Conservation (phyloP, 1,140 invertebrate genomes). For the Asobara japonica region DNA sequence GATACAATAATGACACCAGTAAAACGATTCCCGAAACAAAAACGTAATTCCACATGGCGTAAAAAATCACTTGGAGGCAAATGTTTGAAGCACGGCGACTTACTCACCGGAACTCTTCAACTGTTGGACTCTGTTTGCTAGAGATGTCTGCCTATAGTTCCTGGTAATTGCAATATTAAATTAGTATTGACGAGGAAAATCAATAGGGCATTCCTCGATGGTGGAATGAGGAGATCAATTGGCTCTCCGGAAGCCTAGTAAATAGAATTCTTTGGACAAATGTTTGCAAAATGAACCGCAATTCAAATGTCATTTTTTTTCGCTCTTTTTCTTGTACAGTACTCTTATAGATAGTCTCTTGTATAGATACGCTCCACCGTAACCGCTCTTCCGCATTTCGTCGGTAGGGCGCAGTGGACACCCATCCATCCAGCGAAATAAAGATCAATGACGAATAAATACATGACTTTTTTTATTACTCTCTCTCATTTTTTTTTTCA, state of each 20-base stretch:
- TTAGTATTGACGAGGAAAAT: constrained; percentile 48
- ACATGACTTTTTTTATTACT: neutral
- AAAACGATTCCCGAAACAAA: constrained; percentile 48
- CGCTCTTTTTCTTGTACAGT: no score
- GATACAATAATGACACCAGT: constrained; percentile 52
- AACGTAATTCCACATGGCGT: constrained; percentile 56
- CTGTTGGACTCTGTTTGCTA: neutral
- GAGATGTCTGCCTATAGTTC: constrained; percentile 23
- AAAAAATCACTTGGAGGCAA: neutral
- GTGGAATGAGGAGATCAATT: neutral
- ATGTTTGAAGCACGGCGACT: neutral
- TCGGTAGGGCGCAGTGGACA: no score
- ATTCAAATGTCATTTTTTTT: no score
- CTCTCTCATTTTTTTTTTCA: constrained; percentile 10
- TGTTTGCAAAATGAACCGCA: neutral
- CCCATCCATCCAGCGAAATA: no score
- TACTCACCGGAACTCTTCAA: neutral
- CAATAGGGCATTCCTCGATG: constrained; percentile 7
- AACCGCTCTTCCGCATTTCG: no score
- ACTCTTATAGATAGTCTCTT: no score
- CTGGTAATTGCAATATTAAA: constrained; percentile 60
- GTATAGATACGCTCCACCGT: no score
- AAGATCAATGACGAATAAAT: constrained; percentile 16
- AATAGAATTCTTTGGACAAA: neutral
- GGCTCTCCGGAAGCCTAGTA: neutral